phyloP scores from a whole-genome alignment of 1,140 invertebrate genomes.

The Leptoteleia sp. region DNA sequence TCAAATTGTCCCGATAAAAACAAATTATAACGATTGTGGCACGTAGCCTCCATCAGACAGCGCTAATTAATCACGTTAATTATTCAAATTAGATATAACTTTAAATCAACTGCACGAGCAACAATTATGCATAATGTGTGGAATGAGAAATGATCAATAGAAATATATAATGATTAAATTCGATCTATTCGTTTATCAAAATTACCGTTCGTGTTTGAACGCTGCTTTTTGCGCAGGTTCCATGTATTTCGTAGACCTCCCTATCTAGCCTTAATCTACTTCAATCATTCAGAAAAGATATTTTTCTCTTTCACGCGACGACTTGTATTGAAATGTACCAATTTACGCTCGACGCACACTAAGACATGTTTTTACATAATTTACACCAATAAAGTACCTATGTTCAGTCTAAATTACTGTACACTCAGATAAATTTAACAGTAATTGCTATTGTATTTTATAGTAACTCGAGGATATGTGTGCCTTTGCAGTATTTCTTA shows the following conservation, averaged over 20 bases:
- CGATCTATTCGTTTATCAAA: constrained; percentile 45
- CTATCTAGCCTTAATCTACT: constrained; percentile 50
- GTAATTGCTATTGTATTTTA: no score
- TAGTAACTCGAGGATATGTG: no score
- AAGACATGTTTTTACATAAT: constrained; percentile 57
- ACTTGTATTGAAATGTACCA: constrained; percentile 13
- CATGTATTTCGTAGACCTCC: constrained; percentile 29
- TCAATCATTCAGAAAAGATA: constrained; percentile 38
- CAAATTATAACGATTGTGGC: neutral
- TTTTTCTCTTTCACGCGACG: constrained; percentile 8
- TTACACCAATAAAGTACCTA: constrained; percentile 51
- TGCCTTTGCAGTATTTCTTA: no score
- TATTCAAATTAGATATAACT: no score
- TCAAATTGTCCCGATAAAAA: neutral
- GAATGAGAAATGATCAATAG: constrained; percentile 10
- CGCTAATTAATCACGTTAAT: no score
- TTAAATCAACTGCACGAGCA: neutral
- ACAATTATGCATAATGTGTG: neutral
- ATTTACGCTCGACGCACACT: constrained; percentile 18
- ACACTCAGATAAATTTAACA: no score
- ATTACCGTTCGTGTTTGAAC: constrained; percentile 31
- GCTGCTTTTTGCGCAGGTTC: constrained; percentile 9
- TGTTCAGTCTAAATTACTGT: constrained; percentile 57
- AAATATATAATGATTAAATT: constrained; percentile 36
- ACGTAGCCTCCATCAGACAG: no score